Evolutionary conservation across 2,888 invertebrate species (phyloP).

Genomic region (Megalurothrips usitatus): DNA sequence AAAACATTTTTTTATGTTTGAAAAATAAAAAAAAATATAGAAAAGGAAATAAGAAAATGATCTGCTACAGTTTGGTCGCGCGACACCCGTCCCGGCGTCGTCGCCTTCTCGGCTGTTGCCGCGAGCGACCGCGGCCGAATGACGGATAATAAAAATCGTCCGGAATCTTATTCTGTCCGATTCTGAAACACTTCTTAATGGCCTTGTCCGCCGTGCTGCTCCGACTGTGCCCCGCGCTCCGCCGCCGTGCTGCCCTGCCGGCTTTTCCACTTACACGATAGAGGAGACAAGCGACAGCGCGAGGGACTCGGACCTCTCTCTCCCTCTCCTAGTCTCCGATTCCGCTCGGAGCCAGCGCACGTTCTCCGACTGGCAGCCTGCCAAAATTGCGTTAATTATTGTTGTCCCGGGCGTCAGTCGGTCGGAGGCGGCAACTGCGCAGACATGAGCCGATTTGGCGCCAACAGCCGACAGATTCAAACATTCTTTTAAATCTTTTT

Average conservation of each 20-base stretch:
- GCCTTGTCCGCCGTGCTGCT: background rate
- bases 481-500: no score
- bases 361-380: background rate
- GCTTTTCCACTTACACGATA: no score
- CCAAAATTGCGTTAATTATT: slow-evolving; percentile 23
- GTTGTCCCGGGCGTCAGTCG: background rate
- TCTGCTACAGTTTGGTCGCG: background rate
- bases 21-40: background rate
- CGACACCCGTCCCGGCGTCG: no score
- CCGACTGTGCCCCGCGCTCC: no score
- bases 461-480: no score
- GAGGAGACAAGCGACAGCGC: background rate
- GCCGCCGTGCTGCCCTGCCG: no score
- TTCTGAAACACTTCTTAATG: background rate
- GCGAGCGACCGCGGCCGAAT: background rate
- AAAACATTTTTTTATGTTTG: background rate
- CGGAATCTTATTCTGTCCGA: background rate
- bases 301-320: background rate
- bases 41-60: background rate
- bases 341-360: background rate
- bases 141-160: background rate
- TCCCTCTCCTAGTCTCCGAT: background rate
- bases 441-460: background rate
- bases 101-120: no score
- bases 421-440: background rate